Base-by-base conservation (phyloP, 2,888 invertebrate species). In the Dryobota labecula region DNA sequence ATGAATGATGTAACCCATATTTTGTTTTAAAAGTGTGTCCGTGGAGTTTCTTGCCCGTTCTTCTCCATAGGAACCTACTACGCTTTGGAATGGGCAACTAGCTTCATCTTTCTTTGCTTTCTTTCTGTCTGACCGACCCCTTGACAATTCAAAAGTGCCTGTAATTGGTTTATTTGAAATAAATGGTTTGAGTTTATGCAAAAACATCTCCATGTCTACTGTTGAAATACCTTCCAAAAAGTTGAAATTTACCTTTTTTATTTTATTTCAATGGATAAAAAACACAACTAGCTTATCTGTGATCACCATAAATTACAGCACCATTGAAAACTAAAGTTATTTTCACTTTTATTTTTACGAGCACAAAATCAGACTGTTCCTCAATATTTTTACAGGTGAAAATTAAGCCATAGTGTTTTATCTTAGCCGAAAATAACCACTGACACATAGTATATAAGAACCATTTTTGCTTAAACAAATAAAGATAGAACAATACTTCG, bases 361-460 rank as follows among this genome's bases (percentile, higher is more conserved):
- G 51, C 36, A 20, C 57, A 61, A 79, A 79, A 69, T 79, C 80
- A 68, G 60, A 68, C 58, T 68, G 56, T 57, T 62, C 73, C 73
- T 78, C 74, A 79, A 84, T 83, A 83, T 86, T 86, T 84, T 79
- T 70, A 79, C 84, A 84, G 78, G 83, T 82, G 74, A 78, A 82
- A 76, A 83, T 79, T 68, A 83, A 85, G 78, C 49, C 47, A 71
- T 73, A 62, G 51, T 65, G 24, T 68, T 73, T 51, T 33, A 65
- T 47, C 27, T 33, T 74, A 80, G 43, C 3, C 65, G 20, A 84
- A 79, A 82, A 77, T 75, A 66, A 79, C 64, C 78, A 77, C 80
- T 76, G 74, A 81, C n/a, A n/a, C n/a, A n/a, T n/a, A 18, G 15
- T 15, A 0, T 60, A 2, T 82, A 84, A 74, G 83, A 79, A 56